phyloP scores from a whole-genome alignment of 2,888 invertebrate species.

The Drosophila subquinaria region DNA sequence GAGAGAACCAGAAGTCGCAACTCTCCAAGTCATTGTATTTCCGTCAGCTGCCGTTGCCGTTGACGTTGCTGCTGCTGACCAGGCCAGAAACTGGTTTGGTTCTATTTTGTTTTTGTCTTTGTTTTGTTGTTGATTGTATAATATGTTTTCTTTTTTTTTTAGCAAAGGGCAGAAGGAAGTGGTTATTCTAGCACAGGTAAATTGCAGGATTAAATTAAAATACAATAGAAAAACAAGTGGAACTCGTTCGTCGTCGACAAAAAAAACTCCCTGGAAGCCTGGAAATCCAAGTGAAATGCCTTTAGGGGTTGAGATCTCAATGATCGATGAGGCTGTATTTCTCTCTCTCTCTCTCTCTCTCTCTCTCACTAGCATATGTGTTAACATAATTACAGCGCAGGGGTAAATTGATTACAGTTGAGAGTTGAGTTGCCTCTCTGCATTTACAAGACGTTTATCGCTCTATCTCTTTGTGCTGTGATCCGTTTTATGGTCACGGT shows the following conservation, averaged over 20 bases:
- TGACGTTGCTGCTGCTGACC: conserved; percentile 38
- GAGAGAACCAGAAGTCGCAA: conserved; percentile 69
- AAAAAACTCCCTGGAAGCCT: conserved; percentile 12
- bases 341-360: not conserved
- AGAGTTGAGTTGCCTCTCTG: conserved; percentile 2
- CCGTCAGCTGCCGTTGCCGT: conserved; percentile 80
- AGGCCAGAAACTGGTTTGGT: conserved; percentile 45
- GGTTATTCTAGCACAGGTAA: conserved; percentile 58
- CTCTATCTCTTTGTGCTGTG: conserved; percentile 25
- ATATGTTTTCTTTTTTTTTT: conserved; percentile 27
- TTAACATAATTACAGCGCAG: conserved; percentile 37
- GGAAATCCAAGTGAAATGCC: not conserved
- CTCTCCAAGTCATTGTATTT: conserved; percentile 69
- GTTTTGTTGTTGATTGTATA: conserved; percentile 5
- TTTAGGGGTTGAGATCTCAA: conserved; percentile 29
- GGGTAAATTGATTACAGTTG: conserved; percentile 57
- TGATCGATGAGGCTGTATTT: conserved; percentile 30
- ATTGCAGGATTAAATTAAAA: conserved; percentile 15
- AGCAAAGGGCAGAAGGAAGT: conserved; percentile 62
- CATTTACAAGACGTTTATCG: conserved; percentile 20
- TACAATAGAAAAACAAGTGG: conserved; percentile 51
- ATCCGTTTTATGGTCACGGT: conserved; percentile 57
- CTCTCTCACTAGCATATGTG: not conserved
- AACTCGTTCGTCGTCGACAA: conserved; percentile 46
- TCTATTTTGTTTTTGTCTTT: conserved; percentile 1